Evolutionary conservation across 1,140 invertebrate genomes (phyloP).

Genomic region (Rhyacophila brunnea): DNA sequence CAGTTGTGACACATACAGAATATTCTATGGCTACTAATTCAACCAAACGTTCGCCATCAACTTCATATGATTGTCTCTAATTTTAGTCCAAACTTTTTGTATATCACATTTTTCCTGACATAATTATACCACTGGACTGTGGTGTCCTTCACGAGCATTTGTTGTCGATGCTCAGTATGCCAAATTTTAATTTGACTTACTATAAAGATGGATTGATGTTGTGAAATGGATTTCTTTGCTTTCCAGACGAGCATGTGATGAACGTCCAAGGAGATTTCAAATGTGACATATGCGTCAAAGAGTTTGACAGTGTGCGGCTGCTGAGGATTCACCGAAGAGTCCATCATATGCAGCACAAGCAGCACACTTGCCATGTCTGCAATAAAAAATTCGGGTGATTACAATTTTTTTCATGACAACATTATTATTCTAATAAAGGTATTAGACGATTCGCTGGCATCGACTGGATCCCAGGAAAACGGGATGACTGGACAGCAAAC

Average conservation of each 20-base stretch:
- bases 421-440: background rate
- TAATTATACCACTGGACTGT: too few species aligned
- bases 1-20: too few species aligned
- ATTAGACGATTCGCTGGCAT: background rate
- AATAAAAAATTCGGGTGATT: conserved; percentile 60
- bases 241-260: conserved; percentile 61
- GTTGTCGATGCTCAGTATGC: too few species aligned
- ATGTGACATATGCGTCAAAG: conserved; percentile 64
- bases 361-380: conserved; percentile 64
- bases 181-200: too few species aligned
- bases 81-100: too few species aligned
- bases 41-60: too few species aligned
- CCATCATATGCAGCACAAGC: conserved; percentile 62
- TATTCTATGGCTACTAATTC: too few species aligned
- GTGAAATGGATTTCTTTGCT: background rate
- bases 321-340: conserved; percentile 64
- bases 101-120: too few species aligned
- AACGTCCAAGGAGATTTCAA: conserved; percentile 58
- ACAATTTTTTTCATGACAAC: background rate
- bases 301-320: conserved; percentile 61
- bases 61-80: too few species aligned
- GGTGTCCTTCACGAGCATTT: too few species aligned
- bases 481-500: background rate
- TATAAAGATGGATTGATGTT: too few species aligned
- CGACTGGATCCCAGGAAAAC: background rate